Evolutionary conservation across 1,140 invertebrate species (phyloP).

Genomic region (Dendrolimus kikuchii): DNA sequence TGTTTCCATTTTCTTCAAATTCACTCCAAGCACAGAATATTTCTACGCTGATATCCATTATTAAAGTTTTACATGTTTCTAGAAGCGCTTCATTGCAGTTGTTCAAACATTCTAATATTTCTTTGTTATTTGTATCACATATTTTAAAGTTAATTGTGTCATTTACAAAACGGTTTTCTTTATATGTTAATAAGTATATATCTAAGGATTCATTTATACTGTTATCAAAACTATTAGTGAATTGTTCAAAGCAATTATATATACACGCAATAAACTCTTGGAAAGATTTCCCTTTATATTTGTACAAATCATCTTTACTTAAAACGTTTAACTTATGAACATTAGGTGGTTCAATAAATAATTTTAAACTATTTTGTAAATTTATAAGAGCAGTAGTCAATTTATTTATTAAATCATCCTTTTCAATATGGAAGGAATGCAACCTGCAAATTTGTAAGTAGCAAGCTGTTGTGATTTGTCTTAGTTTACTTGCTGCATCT

Average conservation of each 20-base stretch:
- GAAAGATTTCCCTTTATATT: constrained; percentile 39
- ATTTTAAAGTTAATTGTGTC: constrained; percentile 16
- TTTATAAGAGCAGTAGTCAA: constrained; percentile 27
- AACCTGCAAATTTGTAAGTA: constrained; percentile 43
- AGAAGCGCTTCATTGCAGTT: constrained; percentile 37
- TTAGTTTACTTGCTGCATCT: constrained; percentile 34
- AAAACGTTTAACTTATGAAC: constrained; percentile 29
- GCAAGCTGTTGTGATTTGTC: constrained; percentile 29
- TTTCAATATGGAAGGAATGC: constrained; percentile 34
- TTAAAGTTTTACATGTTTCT: constrained; percentile 37
- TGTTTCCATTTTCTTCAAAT: constrained; percentile 46
- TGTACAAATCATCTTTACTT: constrained; percentile 42
- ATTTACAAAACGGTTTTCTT: constrained; percentile 20
- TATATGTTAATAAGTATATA: constrained; percentile 42
- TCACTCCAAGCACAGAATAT: constrained; percentile 65
- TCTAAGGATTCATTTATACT: constrained; percentile 20
- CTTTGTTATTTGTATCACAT: constrained; percentile 22
- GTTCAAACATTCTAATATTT: constrained; percentile 32
- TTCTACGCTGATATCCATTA: constrained; percentile 56
- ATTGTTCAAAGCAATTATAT: constrained; percentile 33
- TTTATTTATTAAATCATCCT: constrained; percentile 15
- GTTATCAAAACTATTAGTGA: constrained; percentile 22
- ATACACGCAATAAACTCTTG: constrained; percentile 28
- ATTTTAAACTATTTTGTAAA: constrained; percentile 41
- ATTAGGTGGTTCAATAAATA: constrained; percentile 48